These are phyloP conservation scores for Morpho deidamia DNA, from an alignment of 2,888 invertebrate genomes.

Conservation along the genomic window DNA sequence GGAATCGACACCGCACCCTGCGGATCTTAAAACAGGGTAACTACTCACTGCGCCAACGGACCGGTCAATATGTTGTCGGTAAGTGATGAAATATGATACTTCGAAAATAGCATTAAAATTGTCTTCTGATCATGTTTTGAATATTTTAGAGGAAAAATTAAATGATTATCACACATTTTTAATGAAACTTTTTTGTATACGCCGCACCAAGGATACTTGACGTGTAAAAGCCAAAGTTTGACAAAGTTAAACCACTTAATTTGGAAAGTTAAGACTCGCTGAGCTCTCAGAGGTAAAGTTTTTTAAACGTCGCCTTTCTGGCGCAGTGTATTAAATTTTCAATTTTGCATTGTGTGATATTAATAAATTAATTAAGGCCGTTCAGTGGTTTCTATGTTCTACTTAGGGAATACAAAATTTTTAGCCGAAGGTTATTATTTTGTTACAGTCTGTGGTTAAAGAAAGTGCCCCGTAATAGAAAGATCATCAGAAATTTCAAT, in stretches of 20 bases:
- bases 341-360: constrained; percentile 6
- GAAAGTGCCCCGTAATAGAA: too few species aligned
- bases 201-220: constrained; percentile 9
- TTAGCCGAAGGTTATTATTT: too few species aligned
- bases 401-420: too few species aligned
- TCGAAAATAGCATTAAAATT: not conserved
- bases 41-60: too few species aligned
- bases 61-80: too few species aligned
- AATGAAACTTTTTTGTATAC: constrained; percentile 7
- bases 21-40: too few species aligned
- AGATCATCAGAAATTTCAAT: not conserved
- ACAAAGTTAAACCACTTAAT: constrained; percentile 15
- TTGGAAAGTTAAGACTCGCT: constrained; percentile 11
- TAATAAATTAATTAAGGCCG: constrained; percentile 2
- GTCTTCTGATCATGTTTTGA: not conserved
- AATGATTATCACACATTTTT: not conserved
- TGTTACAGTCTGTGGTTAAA: too few species aligned
- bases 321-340: constrained; percentile 8
- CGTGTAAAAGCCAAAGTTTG: constrained; percentile 9
- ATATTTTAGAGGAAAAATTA: not conserved
- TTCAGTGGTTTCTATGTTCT: too few species aligned
- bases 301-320: constrained; percentile 8
- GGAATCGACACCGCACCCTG: too few species aligned
- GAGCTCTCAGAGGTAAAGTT: constrained; percentile 9
- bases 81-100: too few species aligned